Percentiles rank a stretch among this genome's conserved stretches.
Evolutionary conservation across 2,888 invertebrate species (phyloP).

Genomic region (Amphimallon solstitiale): DNA sequence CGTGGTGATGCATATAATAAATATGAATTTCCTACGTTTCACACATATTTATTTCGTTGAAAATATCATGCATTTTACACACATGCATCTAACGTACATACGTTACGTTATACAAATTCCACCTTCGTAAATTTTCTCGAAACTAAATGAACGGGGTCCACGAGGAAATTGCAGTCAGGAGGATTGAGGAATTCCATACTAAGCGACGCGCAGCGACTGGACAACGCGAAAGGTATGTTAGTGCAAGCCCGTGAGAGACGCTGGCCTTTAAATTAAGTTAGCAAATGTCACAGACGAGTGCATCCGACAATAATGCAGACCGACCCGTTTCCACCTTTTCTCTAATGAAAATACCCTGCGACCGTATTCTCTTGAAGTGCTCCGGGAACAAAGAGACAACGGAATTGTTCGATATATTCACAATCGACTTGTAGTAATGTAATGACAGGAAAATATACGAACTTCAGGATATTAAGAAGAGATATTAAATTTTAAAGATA

Average conservation of each 20-base stretch:
- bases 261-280: constrained; percentile 60
- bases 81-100: no score
- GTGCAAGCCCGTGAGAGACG: constrained; percentile 42
- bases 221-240: constrained; percentile 53
- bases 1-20: no score
- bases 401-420: no score
- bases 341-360: constrained; percentile 11
- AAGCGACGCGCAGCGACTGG: constrained; percentile 46
- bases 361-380: background rate
- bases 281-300: constrained; percentile 59
- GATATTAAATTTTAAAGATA: no score
- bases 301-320: constrained; percentile 57
- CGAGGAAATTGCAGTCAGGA: constrained; percentile 2
- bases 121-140: constrained; percentile 11
- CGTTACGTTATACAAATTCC: background rate
- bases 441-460: no score
- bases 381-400: no score
- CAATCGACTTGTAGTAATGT: no score
- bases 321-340: constrained; percentile 42
- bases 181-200: constrained; percentile 53
- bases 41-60: no score
- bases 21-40: no score
- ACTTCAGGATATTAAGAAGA: no score
- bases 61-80: no score
- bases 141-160: background rate